Base-by-base conservation (phyloP, 1,140 invertebrate genomes). In the Cotesia chilonis region DNA sequence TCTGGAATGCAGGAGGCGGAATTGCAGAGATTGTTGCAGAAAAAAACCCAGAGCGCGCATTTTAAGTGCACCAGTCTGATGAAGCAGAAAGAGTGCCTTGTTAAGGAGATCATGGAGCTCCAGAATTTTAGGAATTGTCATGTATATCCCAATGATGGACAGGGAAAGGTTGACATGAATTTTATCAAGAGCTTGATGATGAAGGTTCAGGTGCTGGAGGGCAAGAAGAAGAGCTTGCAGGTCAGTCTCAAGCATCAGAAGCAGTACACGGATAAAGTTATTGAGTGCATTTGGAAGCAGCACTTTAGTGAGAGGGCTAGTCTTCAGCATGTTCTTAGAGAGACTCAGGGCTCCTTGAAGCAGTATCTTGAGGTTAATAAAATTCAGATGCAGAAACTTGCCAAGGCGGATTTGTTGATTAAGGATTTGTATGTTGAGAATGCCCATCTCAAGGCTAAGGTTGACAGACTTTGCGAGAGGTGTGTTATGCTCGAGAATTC, bases 391-490 rank as follows among this genome's bases (percentile, higher is more conserved):
- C 89, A 91, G 80, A 90, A 90, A 71, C 85, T 95, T 68, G 89
- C 90, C n/a, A 89, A 89, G 77, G 89, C 92, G 47, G 93, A 95
- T 83, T 83, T 93, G 74, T 84, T 94, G 4, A 91, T 93, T 1
- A 93, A 93, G 83, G 93, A 94, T 82, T 85, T 95, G 17, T 94
- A 92, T 80, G 89, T 94, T n/a, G 93, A 95, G 84, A 94, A 94
- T 87, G 91, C 92, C 36, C 90, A 91, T 81, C 84, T 94, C 71
- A 89, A 90, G 12, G 89, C 90, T 4, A 90, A 88, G 28, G 87
- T 92, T n/a, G 90, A 92, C 79, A 85, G 88, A 65, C 78, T 92
- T 28, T 90, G 92, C 79, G 89, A 91, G 75, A 90, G 90, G 66
- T 88, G 85, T 78, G 82, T 87, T 41, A 83, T 88, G 74, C 77